Base-by-base conservation (phyloP, 2,888 invertebrate species). In the Cheilosia urbana region DNA sequence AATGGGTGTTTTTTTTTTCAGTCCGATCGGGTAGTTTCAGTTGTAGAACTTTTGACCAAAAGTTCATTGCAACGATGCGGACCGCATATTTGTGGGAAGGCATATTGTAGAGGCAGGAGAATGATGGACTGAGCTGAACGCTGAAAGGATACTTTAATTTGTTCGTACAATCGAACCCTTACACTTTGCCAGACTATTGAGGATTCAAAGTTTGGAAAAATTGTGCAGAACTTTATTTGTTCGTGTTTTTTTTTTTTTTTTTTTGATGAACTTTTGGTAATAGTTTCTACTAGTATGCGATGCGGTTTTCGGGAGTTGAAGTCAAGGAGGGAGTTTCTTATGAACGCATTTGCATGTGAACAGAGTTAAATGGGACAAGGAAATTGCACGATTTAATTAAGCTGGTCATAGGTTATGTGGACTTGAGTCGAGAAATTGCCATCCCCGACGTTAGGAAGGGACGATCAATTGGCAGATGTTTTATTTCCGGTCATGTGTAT, bases 121-220 rank as follows among this genome's bases (percentile, higher is more conserved):
- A 63, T 79, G 79, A 79, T 75, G 57, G 69, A 84, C 83, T 45
- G 58, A 58, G 65, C 42, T 42, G 40, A 34, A 30, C 13, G 37
- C 55, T 80, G 80, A 84, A 84, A 76, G 80, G 84, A 84, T 84
- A 84, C 84, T 84, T 84, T 80, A 80, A 84, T 84, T 84, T 84
- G 84, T 84, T 84, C 84, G 84, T 84, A 71, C 84, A 84, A 84
- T 84, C 76, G 80, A 76, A 84, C 84, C 75, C 75, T 84, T 80
- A 71, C 79, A 76, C 69, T 84, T 80, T 84, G 80, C 75, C 71
- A 73, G 65, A 55, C 80, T 80, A 76, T 80, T 80, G 80, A 80
- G 71, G 65, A 80, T 80, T 84, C 62, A 45, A 76, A 75, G 84
- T 84, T 80, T 80, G 69, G 69, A 77, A 82, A 82, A 82, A 82